A percentile compares a stretch with the other conserved stretches of the same genome.
Evolutionary conservation across 2,888 invertebrate species (phyloP).

Genomic region (Gastrophysa polygoni): DNA sequence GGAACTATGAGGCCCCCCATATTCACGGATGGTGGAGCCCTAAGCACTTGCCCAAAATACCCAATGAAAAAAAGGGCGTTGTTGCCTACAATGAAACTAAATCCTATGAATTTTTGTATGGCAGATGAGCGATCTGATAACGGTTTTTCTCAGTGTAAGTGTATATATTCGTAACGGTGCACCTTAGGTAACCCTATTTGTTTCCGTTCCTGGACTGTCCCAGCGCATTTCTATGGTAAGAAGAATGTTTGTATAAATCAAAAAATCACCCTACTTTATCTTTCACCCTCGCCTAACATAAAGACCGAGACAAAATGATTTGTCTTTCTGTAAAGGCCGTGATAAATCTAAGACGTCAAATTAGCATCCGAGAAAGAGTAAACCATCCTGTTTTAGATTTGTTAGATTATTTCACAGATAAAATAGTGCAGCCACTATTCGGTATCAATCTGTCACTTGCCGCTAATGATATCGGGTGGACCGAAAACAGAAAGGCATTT

Average conservation of each 20-base stretch:
- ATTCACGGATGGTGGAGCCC: no score
- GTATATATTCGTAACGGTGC: neutral
- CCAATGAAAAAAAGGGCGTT: no score
- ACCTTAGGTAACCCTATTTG: neutral
- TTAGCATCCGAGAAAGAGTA: slow-evolving; percentile 31
- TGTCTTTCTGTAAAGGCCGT: slow-evolving; percentile 34
- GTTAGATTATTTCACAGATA: slow-evolving; percentile 31
- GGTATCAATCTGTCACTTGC: neutral
- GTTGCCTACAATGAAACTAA: no score
- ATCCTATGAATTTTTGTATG: no score
- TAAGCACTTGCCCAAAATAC: no score
- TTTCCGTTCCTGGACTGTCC: neutral
- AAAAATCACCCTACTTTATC: slow-evolving; percentile 35
- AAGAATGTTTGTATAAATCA: slow-evolving; percentile 30
- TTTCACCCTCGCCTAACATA: slow-evolving; percentile 24
- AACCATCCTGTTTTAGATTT: slow-evolving; percentile 27
- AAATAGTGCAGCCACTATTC: neutral
- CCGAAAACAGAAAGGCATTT: no score
- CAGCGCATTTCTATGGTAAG: neutral
- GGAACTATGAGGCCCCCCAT: no score
- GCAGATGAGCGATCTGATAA: no score
- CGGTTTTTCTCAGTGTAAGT: neutral
- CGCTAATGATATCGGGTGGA: neutral
- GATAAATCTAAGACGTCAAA: slow-evolving; percentile 38
- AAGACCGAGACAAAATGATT: slow-evolving; percentile 36